These are phyloP conservation scores for Gymnogyps californianus DNA, from an alignment of 2,113 vertebrate genomes.

Conservation along the genomic window DNA sequence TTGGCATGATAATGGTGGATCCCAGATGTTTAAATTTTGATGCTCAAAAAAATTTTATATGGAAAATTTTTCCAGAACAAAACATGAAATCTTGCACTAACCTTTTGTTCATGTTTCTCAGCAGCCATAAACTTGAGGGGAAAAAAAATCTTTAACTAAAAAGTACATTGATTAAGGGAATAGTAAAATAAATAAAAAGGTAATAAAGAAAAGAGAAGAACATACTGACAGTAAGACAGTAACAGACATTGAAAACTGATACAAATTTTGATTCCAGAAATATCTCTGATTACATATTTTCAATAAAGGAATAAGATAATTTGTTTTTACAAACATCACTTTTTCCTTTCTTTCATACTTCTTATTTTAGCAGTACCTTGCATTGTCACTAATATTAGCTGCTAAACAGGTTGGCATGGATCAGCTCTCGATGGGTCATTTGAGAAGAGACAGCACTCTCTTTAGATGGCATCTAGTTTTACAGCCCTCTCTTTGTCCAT, in stretches of 20 bases:
- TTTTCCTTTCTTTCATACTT: not conserved
- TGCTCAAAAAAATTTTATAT: not conserved
- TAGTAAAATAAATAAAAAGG: not conserved
- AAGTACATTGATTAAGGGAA: not conserved
- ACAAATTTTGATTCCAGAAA: not conserved
- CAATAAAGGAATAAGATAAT: not conserved
- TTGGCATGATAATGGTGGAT: not conserved
- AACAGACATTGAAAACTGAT: not conserved
- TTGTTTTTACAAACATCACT: not conserved
- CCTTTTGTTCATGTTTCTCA: not conserved
- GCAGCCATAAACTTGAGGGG: not conserved
- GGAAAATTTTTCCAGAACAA: not conserved
- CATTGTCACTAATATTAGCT: not conserved
- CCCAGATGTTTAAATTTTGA: not conserved
- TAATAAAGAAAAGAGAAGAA: not conserved
- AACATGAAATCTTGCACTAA: not conserved
- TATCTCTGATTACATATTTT: not conserved
- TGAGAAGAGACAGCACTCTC: slow-evolving; percentile 11
- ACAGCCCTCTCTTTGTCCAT: not conserved
- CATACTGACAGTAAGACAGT: not conserved
- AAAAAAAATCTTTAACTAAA: not conserved
- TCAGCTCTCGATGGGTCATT: not conserved
- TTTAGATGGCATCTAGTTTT: not conserved
- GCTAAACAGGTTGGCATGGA: not conserved
- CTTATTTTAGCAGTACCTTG: not conserved